Evolutionary conservation across 1,140 invertebrate species (phyloP), one percentile per base, ranked within the genome.

Genomic region (Drosophila pseudoananassae): DNA sequence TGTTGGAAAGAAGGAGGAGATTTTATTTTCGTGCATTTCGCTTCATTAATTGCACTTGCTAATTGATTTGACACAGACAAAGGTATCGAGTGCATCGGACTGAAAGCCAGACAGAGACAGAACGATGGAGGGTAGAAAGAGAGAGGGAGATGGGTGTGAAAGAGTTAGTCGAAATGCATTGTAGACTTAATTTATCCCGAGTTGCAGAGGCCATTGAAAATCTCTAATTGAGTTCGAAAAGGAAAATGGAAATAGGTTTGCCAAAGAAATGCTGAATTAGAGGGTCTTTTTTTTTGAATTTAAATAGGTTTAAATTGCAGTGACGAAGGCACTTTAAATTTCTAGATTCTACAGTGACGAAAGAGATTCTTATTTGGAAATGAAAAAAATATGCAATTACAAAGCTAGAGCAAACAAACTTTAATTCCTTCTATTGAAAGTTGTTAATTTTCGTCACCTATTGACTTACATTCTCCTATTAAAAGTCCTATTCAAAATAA

Each of bases 1-100:
- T n/a, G 10, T n/a, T 47, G n/a, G 2, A 14, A 6, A n/a, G 33
- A 10, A 36, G 2, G 10, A 36, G 40, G 40, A 15, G n/a, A n/a
- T n/a, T 40, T 40, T 40, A 40, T 14, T 40, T 49, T 17, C 40
- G 38, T 63, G 64, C 58, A 78, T 31, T 68, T 70, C 79, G 65
- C 61, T 72, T 74, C 63, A 77, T 80, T 85, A 84, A 85, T 84
- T 84, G 73, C 76, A 80, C 49, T 69, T 55, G 58, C 80, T 80
- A 84, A 84, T 84, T 85, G 80, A 70, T 69, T 85, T 73, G 75
- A 51, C 74, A 70, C 53, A 52, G 61, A 79, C 50, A 73, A 63
- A 45, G 55, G 23, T 14, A 45, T 25, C 23, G n/a, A 3, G 12
- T 61, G 58, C 58, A 61, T 45, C n/a, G 25, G 31, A 15, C 8